Evolutionary conservation across 2,113 vertebrate genomes (phyloP), one percentile per base, ranked within the genome.

Genomic region (Daboia siamensis): DNA sequence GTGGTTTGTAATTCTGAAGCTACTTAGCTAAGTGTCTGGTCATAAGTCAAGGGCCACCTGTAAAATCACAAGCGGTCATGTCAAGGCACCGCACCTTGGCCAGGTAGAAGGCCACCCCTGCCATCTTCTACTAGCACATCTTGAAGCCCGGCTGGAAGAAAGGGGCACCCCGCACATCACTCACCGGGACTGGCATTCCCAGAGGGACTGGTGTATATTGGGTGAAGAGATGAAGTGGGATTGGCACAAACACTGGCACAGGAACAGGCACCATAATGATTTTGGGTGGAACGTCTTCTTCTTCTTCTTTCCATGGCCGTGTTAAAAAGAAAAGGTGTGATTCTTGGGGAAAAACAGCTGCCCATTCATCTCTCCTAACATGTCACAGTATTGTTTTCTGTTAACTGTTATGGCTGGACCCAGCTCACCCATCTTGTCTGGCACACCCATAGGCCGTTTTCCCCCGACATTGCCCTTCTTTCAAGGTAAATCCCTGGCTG

Each of bases 221-320:
- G 85, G 98, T 98, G 97, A 99, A 99, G 96, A 99, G 98, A 96
- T 98, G 98, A 98, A 99, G 97, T 85, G 99, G 99, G 29, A 99
- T 96, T 74, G 99, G 99, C 93, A 99, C 94, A 94, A 98, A 99
- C 88, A 99, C 97, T 3, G 99, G 99, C 39, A 99, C 98, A 21
- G 99, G 99, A 93, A 99, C 95, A 24, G 99, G 99, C 57, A 99
- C 94, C 87, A 99, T 96, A 91, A 99, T 48, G 80, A 99, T 90
- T 74, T 97, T 96, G 17, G 99, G 98, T 2, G 88, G 96, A 94
- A 93, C 91, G 88, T 93, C 96, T 94, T 97, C 95, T 52, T 94
- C 94, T 93, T 90, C 86, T 93, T 97, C 96, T 80, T 80, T 80
- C 74, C 74, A 39, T 80, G 97, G 95, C 93, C 51, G 85, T 21